Base-by-base conservation (phyloP, 2,797 vertebrate genomes). In the Syncerus caffer region DNA sequence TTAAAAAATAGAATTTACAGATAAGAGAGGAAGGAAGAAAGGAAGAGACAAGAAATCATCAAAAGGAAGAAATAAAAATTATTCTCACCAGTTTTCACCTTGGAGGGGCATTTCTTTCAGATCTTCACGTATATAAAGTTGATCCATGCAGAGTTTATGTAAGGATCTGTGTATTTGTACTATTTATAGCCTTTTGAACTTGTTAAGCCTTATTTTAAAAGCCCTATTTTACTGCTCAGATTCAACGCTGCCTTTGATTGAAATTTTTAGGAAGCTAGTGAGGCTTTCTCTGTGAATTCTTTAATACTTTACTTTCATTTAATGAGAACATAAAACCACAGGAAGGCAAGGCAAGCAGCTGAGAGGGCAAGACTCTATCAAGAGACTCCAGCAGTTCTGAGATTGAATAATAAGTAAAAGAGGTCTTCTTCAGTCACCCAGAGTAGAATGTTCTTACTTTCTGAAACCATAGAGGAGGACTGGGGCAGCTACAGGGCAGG, bases 151-250 rank as follows among this genome's bases (percentile, higher is more conserved):
- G 76, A 60, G 64, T 76, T 83, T 88, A 47, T 83, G 12, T 60
- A 51, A 92, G 45, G 38, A 34, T 76, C 17, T 62, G 25, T 62
- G 38, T 47, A 51, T 34, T 45, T 62, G 16, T 76, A 55, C 47
- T 83, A 84, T 92, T 76, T 95, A 83, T 95, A 88, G 53, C 2
- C 1, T 62, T 91, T 92, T 92, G 90, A 93, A 78, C 47, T 89
- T 92, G 62, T 84, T 64, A 78, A 78, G 31, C 31, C 57, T 76
- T 76, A 55, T 31, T 87, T 83, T 74, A 21, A 87, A 87, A 92
- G 84, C 12, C 29, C 27, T 92, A 12, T 74, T 88, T 60, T 83
- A 60, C 64, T 16, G 3, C 27, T 88, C 17, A 79, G 62, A 62
- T 76, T 60, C 47, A 64, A 38, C 10, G 47, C 53, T 78, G 53